phyloP scores from a whole-genome alignment of 2,888 invertebrate genomes.

The Blera fallax region DNA sequence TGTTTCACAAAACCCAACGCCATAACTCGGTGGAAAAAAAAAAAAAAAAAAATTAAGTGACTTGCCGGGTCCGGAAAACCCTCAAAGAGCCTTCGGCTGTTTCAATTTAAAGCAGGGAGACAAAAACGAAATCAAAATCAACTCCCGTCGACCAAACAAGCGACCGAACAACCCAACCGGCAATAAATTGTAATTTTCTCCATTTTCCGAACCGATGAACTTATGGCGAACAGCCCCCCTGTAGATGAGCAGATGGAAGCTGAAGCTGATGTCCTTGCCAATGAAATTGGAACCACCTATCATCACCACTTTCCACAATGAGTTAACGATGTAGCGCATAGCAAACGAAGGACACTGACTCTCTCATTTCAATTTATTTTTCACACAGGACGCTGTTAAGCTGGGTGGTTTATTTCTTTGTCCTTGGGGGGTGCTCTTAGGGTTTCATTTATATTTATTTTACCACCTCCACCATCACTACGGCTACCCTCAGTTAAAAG shows the following conservation, averaged over 20 bases:
- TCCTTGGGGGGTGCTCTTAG: constrained; percentile 27
- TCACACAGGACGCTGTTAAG: constrained; percentile 23
- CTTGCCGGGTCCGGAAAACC: constrained; percentile 50
- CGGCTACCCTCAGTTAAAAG: not conserved
- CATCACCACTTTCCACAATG: constrained; percentile 69
- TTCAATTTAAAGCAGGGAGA: constrained; percentile 65
- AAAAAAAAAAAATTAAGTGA: constrained; percentile 49
- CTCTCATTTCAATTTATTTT: constrained; percentile 65
- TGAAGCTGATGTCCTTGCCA: constrained; percentile 62
- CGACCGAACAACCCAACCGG: constrained; percentile 67
- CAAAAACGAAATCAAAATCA: constrained; percentile 57
- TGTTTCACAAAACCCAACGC: constrained; percentile 15
- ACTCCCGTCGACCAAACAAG: constrained; percentile 61
- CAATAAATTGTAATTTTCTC: constrained; percentile 72
- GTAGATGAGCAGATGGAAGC: constrained; percentile 33
- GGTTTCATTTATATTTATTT: constrained; percentile 55
- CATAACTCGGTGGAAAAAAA: constrained; percentile 3
- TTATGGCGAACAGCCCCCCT: constrained; percentile 44
- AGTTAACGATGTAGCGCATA: constrained; percentile 60
- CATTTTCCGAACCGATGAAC: constrained; percentile 71
- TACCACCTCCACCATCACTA: not conserved
- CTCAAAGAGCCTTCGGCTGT: constrained; percentile 52
- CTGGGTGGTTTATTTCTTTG: not conserved
- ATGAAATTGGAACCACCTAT: constrained; percentile 70
- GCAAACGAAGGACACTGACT: constrained; percentile 54